These are phyloP conservation scores for Hepsetus odoe DNA, from an alignment of 2,113 vertebrate genomes.

Conservation along the genomic window DNA sequence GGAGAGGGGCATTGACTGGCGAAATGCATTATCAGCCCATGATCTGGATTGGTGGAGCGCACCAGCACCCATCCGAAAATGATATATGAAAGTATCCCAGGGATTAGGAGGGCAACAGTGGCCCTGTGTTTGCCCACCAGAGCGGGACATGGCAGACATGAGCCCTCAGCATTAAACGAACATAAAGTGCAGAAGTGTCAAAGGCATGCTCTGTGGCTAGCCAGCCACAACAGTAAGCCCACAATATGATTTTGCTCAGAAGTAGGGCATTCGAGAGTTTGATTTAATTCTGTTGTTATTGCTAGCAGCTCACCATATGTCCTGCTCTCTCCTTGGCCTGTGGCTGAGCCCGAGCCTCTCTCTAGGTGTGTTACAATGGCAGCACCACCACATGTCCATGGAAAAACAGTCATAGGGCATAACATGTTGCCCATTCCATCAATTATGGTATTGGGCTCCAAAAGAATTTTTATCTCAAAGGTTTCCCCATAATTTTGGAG, in stretches of 20 bases:
- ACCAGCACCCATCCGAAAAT: slow-evolving; percentile 48
- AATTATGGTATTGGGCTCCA: slow-evolving; percentile 54
- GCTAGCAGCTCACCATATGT: slow-evolving; percentile 64
- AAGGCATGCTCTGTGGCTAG: neutral
- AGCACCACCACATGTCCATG: slow-evolving; percentile 64
- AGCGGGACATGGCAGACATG: slow-evolving; percentile 61
- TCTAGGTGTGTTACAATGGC: slow-evolving; percentile 69
- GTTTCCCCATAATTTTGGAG: neutral
- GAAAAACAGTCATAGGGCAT: slow-evolving; percentile 65
- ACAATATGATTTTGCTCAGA: neutral
- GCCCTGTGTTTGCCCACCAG: slow-evolving; percentile 52
- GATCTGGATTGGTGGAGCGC: slow-evolving; percentile 58
- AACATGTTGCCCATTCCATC: slow-evolving; percentile 67
- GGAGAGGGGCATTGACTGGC: slow-evolving; percentile 62
- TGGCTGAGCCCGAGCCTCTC: slow-evolving; percentile 54
- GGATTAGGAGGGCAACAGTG: slow-evolving; percentile 62
- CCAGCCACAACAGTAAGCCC: neutral
- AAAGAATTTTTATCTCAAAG: neutral
- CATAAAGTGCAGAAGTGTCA: slow-evolving; percentile 64
- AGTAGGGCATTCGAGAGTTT: slow-evolving; percentile 58
- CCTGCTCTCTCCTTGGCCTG: slow-evolving; percentile 71
- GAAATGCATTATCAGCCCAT: slow-evolving; percentile 61
- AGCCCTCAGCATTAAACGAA: slow-evolving; percentile 54
- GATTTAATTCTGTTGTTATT: slow-evolving; percentile 57
- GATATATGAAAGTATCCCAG: slow-evolving; percentile 66